Base-by-base conservation (phyloP, 2,888 invertebrate species). In the Diarsia rubi region DNA sequence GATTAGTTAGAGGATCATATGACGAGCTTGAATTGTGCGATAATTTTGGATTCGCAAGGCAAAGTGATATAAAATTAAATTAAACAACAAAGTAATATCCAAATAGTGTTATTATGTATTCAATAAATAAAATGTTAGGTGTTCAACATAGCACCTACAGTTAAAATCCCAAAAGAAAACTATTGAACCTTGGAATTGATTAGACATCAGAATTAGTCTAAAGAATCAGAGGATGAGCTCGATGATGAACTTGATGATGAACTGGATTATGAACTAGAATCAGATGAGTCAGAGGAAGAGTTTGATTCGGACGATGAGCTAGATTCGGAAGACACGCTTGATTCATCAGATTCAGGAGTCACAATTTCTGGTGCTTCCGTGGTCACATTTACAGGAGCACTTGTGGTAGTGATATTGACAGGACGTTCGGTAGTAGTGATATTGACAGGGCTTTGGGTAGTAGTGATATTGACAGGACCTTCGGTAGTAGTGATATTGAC, bases 221-320 rank as follows among this genome's bases (percentile, higher is more conserved):
- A 57, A 70, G 76, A 62, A 42, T 75, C 69, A 14, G 69, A 76
- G 0, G 75, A 75, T 24, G 66, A 66, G 27, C 37, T 74, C 2
- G 73, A 69, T 27, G 69, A 54, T 11, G 75, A 75, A 19, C 65
- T 65, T 0, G 72, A 65, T 21, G 75, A 65, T 2, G 57, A 47
- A 21, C 31, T 45, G 2, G 69, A 60, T 16, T 60, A 69, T 1
- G 69, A 69, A 19, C 42, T 42, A 54, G 75, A 60, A 44, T 68
- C 60, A 14, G 69, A 76, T 0, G 75, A 75, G 19, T 79, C 63
- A 4, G 52, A 66, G 12, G 79, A 70, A 2, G 59, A 59, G 21
- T 45, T 59, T 12, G 66, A 72, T 14, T 60, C 60, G 2, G 60
- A 62, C 42, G 72, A 64, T 2, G 63, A 52, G 42, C 49, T 52